Evolutionary conservation across 2,797 vertebrate genomes (phyloP), one percentile per base, ranked within the genome.

Genomic region (Hafferia zeledoni): DNA sequence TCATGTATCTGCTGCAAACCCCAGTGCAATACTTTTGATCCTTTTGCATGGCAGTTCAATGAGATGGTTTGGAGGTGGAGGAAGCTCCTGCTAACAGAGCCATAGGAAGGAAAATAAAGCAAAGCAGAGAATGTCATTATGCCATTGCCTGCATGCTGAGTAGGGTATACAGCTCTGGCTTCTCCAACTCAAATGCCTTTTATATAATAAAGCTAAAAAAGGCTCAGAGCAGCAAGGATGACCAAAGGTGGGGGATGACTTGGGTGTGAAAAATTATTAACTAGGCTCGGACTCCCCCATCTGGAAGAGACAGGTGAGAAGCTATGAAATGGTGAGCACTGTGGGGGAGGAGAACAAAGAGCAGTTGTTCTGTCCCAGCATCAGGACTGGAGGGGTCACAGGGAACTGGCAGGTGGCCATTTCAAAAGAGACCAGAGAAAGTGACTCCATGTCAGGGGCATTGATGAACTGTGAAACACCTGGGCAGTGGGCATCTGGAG

Each of bases 361-460:
- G n/a, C n/a, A n/a, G n/a, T n/a, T n/a, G n/a, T n/a, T n/a, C n/a
- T n/a, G n/a, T n/a, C n/a, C n/a, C n/a, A n/a, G n/a, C n/a, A n/a
- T n/a, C n/a, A n/a, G n/a, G n/a, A n/a, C n/a, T n/a, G n/a, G n/a
- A n/a, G n/a, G n/a, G n/a, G n/a, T n/a, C n/a, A n/a, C n/a, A n/a
- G n/a, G n/a, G n/a, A n/a, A n/a, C n/a, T n/a, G n/a, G 20, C 14
- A 78, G 28, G 23, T 0, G 0, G 19, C 8, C 31, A 1, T 63
- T 89, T 84, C 41, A 74, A 52, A 85, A 74, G 27, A 70, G 33
- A 74, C 9, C 37, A 56, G 60, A 67, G 71, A 30, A 74, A 44
- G 31, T 77, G 56, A 28, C 35, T 79, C 33, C 2, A 2, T 1
- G 13, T 10, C 1, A 3, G 33, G 41, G 19, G 13, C 2, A 1